Conservation (phyloP, 2,797 vertebrate genomes). For the Enteromius mattozi region DNA sequence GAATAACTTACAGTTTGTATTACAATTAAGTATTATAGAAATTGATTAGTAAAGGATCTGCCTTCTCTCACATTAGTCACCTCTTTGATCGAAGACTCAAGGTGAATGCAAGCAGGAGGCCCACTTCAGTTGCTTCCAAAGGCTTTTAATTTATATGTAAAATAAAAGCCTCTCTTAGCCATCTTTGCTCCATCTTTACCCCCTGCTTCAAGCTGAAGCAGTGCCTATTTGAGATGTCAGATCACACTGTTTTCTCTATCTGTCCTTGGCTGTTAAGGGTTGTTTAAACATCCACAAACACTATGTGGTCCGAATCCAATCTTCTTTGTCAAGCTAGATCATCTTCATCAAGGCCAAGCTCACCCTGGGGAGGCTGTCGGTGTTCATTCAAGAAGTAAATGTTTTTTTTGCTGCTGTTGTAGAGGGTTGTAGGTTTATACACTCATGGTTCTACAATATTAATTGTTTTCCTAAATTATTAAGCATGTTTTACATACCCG, state of each 20-base stretch:
- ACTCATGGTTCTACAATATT: constrained; percentile 1
- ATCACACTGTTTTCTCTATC: neutral
- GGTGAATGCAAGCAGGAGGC: neutral
- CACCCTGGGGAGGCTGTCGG: constrained; percentile 6
- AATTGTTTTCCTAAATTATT: constrained; percentile 12
- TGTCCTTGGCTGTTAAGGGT: neutral
- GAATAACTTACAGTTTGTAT: neutral
- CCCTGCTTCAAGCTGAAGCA: neutral
- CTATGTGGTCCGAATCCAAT: constrained; percentile 14
- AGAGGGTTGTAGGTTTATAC: neutral
- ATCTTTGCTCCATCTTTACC: neutral
- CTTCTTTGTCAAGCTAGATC: neutral
- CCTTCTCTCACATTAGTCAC: neutral
- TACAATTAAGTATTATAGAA: neutral
- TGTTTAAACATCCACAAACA: neutral
- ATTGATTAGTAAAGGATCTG: neutral
- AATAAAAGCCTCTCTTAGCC: neutral
- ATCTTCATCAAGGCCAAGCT: neutral
- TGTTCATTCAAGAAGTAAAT: constrained; percentile 1
- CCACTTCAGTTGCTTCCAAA: neutral
- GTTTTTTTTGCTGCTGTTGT: neutral
- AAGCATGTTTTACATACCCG: neutral
- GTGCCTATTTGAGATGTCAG: neutral
- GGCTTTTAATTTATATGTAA: neutral
- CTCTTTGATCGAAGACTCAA: neutral